Percentiles rank a stretch among this genome's conserved stretches.
These are phyloP conservation scores for Chouioia cunea DNA, from an alignment of 2,888 invertebrate species.

Conservation along the genomic window DNA sequence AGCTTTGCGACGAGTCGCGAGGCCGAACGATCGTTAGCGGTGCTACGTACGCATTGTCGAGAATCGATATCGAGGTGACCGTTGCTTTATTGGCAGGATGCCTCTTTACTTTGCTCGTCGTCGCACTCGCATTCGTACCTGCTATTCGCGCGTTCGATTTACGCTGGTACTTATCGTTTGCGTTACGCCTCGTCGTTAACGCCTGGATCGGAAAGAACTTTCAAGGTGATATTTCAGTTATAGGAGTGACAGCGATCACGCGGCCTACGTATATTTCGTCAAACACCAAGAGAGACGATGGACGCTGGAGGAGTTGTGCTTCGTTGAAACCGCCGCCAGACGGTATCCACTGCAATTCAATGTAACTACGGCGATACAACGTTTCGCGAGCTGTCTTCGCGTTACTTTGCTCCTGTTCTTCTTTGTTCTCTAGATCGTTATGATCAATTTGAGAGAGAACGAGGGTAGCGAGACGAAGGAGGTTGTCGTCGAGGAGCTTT, in stretches of 20 bases:
- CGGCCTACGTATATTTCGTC: constrained; percentile 57
- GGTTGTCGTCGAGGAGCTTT: not conserved
- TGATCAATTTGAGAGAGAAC: constrained; percentile 31
- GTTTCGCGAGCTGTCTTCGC: too few relatives aligned
- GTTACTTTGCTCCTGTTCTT: not conserved
- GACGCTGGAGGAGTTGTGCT: constrained; percentile 57
- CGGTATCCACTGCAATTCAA: constrained; percentile 55
- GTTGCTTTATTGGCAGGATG: constrained; percentile 13
- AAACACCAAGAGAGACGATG: constrained; percentile 58
- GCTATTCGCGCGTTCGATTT: not conserved
- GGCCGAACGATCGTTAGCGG: constrained; percentile 7
- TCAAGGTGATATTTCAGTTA: not conserved
- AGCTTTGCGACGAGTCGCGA: constrained; percentile 10
- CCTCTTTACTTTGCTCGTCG: constrained; percentile 3
- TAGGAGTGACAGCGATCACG: not conserved
- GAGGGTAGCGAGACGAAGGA: not conserved
- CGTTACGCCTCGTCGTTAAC: not conserved
- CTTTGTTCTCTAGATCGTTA: constrained; percentile 18
- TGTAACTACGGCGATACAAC: constrained; percentile 50
- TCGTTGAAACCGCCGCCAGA: constrained; percentile 58
- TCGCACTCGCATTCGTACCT: constrained; percentile 8
- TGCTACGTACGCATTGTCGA: not conserved
- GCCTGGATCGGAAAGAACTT: not conserved
- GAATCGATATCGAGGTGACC: not conserved
- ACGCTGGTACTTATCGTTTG: not conserved